phyloP scores from a whole-genome alignment of 2,888 invertebrate species.

The Ischnura elegans region DNA sequence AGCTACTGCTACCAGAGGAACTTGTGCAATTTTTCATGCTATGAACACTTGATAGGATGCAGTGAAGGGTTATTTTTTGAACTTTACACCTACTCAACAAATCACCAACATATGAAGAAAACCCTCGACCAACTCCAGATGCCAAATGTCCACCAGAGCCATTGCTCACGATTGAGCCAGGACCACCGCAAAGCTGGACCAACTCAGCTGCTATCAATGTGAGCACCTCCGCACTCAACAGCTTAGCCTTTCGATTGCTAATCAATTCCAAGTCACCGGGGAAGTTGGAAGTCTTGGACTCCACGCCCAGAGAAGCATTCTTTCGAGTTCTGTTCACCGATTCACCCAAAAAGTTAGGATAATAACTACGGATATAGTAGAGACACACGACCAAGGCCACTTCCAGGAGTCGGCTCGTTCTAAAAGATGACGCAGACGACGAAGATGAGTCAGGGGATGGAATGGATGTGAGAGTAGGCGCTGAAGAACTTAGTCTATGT shows the following conservation, averaged over 20 bases:
- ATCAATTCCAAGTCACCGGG: constrained; percentile 47
- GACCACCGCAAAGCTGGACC: constrained; percentile 79
- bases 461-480: constrained; percentile 44
- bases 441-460: constrained; percentile 43
- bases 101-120: constrained; percentile 88
- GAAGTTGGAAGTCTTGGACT: constrained; percentile 22
- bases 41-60: constrained; percentile 87
- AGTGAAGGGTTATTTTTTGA: constrained; percentile 90
- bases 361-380: constrained; percentile 90
- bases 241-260: constrained; percentile 75
- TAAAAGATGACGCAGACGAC: constrained; percentile 76
- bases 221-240: constrained; percentile 87
- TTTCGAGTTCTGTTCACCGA: neutral
- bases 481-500: constrained; percentile 46
- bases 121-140: constrained; percentile 87
- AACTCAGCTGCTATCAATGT: constrained; percentile 86
- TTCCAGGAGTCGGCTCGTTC: constrained; percentile 90
- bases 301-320: neutral
- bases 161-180: constrained; percentile 16
- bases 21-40: constrained; percentile 80
- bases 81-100: constrained; percentile 88
- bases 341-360: constrained; percentile 80
- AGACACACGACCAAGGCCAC: constrained; percentile 87
- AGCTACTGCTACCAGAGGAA: constrained; percentile 69
- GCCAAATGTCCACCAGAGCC: constrained; percentile 76